Percentiles rank a stretch among this genome's conserved stretches.
Conservation (phyloP, 2,797 vertebrate genomes). For the Alosa sapidissima region DNA sequence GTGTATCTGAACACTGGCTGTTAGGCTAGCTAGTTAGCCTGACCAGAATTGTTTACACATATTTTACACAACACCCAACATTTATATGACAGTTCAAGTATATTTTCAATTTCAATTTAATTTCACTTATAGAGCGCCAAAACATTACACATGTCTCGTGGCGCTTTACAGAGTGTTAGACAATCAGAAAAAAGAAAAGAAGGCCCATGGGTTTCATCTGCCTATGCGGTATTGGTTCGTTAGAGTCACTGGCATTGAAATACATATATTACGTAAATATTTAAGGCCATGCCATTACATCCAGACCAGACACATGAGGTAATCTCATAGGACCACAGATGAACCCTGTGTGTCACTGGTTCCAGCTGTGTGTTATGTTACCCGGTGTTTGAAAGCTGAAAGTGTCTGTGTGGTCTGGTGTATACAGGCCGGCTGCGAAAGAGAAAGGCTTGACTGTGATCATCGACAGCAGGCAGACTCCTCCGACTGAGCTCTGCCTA, state of each 20-base stretch:
- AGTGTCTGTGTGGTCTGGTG: background rate
- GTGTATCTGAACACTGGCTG: background rate
- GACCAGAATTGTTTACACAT: background rate
- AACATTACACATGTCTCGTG: too few relatives aligned
- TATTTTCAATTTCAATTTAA: too few relatives aligned
- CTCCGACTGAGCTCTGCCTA: conserved; percentile 61
- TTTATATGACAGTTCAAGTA: background rate
- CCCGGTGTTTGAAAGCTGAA: background rate
- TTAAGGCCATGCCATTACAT: background rate
- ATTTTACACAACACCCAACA: background rate
- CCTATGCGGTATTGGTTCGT: background rate
- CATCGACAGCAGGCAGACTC: conserved; percentile 70
- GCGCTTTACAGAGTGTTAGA: too few relatives aligned
- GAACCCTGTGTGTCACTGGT: background rate
- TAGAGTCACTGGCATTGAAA: background rate
- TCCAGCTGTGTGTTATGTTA: background rate
- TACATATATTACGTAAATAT: background rate
- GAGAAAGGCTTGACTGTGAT: conserved; percentile 76
- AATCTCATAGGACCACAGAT: background rate
- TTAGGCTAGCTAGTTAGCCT: background rate
- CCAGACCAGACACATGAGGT: background rate
- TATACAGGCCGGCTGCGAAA: conserved; percentile 67
- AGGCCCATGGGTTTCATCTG: background rate
- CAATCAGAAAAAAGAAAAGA: too few relatives aligned
- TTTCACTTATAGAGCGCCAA: too few relatives aligned